Evolutionary conservation across 2,888 invertebrate species (phyloP).

Genomic region (Tupiocoris notatus): DNA sequence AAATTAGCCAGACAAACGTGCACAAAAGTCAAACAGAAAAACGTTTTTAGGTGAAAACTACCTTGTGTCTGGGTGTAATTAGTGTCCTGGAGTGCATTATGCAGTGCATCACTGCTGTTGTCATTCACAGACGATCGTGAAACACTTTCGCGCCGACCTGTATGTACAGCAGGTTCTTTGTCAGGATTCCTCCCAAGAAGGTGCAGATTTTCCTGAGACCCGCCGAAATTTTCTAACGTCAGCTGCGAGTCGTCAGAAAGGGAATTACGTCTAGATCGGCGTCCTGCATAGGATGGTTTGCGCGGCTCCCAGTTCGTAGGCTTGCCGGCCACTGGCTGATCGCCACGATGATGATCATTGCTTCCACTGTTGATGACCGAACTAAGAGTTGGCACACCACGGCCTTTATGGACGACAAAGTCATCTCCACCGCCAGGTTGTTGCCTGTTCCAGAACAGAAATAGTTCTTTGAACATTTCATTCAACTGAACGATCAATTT

Average conservation of each 20-base stretch:
- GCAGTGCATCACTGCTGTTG: slow-evolving; percentile 48
- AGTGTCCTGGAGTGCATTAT: slow-evolving; percentile 47
- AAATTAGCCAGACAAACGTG: too few relatives aligned
- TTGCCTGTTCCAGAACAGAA: slow-evolving; percentile 35
- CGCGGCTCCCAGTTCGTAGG: slow-evolving; percentile 83
- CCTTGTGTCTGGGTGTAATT: slow-evolving; percentile 32
- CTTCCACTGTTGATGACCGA: slow-evolving; percentile 55
- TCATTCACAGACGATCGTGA: slow-evolving; percentile 50
- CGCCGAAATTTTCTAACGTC: slow-evolving; percentile 90
- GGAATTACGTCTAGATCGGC: slow-evolving; percentile 80
- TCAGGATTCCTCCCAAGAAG: slow-evolving; percentile 81
- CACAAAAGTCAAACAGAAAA: neutral
- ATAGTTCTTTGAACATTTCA: slow-evolving; percentile 19
- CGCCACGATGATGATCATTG: slow-evolving; percentile 22
- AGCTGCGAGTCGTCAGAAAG: slow-evolving; percentile 80
- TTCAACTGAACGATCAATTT: too few relatives aligned
- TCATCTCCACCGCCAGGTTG: slow-evolving; percentile 57
- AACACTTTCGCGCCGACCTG: slow-evolving; percentile 55
- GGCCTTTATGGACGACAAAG: slow-evolving; percentile 78
- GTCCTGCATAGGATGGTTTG: slow-evolving; percentile 73
- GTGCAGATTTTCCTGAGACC: slow-evolving; percentile 84
- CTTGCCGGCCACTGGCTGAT: slow-evolving; percentile 68
- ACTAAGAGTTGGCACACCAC: slow-evolving; percentile 74
- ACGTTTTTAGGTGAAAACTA: neutral
- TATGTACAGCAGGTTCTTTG: slow-evolving; percentile 63